Evolutionary conservation across 2,797 vertebrate species (phyloP).

Genomic region (Rhincodon typus): DNA sequence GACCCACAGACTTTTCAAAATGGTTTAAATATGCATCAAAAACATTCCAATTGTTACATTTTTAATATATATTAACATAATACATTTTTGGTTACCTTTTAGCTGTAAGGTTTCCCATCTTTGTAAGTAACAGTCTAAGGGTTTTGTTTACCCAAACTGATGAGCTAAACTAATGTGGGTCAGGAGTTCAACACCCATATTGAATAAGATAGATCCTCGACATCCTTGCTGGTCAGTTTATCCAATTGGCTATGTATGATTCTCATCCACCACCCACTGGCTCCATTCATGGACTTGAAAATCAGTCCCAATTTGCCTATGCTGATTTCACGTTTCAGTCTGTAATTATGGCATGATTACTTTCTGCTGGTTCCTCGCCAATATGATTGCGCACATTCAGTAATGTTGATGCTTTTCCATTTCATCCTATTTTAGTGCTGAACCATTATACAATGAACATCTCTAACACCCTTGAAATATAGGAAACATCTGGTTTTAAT

Average conservation of each 20-base stretch:
- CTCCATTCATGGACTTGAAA: background rate
- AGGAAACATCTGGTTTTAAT: background rate
- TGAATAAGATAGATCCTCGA: background rate
- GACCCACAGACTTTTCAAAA: background rate
- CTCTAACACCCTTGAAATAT: background rate
- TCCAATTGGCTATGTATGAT: background rate
- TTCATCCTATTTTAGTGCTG: background rate
- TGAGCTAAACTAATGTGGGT: background rate
- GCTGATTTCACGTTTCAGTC: background rate
- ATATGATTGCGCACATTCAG: background rate
- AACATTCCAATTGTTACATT: background rate
- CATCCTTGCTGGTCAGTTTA: background rate
- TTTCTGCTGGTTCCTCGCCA: background rate
- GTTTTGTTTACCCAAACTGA: background rate
- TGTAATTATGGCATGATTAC: background rate
- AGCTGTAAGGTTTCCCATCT: background rate
- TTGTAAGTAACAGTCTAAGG: background rate
- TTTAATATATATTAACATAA: background rate
- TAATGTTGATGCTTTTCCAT: conserved; percentile 10
- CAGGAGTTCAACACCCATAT: background rate
- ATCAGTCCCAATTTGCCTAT: background rate
- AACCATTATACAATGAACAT: background rate
- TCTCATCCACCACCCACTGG: background rate
- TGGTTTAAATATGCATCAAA: background rate
- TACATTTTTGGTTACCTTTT: background rate